phyloP scores from a whole-genome alignment of 2,888 invertebrate species.

The Drosophila flavopinicola region DNA sequence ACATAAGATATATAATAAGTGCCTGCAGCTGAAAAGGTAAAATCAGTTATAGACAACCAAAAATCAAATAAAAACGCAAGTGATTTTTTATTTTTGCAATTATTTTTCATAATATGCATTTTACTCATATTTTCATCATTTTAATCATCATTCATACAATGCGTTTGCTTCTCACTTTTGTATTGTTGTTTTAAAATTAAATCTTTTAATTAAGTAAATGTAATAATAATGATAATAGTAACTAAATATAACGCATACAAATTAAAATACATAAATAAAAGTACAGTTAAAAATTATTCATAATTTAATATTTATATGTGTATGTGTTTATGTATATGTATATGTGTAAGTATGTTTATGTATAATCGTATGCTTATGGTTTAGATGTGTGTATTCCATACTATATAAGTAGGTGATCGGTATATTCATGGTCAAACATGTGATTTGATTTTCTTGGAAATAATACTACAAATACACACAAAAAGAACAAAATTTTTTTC shows the following conservation, averaged over 20 bases:
- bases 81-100: constrained; percentile 65
- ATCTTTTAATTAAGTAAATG: constrained; percentile 78
- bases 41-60: constrained; percentile 22
- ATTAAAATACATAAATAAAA: constrained; percentile 75
- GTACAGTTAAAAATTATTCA: constrained; percentile 67
- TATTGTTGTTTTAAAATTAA: constrained; percentile 66
- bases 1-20: not conserved
- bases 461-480: constrained; percentile 81
- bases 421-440: constrained; percentile 56
- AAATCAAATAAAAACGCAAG: constrained; percentile 73
- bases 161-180: constrained; percentile 37
- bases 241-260: constrained; percentile 79
- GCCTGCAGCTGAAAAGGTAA: constrained; percentile 24
- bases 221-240: constrained; percentile 81
- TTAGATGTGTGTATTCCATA: constrained; percentile 28
- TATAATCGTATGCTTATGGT: constrained; percentile 46
- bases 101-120: constrained; percentile 72
- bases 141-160: constrained; percentile 58
- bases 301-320: constrained; percentile 65
- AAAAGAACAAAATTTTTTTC: constrained; percentile 41
- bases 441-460: constrained; percentile 68
- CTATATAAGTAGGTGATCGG: constrained; percentile 20
- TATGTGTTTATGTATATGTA: constrained; percentile 41
- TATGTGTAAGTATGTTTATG: constrained; percentile 39
- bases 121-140: constrained; percentile 69